phyloP scores from a whole-genome alignment of 2,113 vertebrate genomes.

The Cisticola juncidis region DNA sequence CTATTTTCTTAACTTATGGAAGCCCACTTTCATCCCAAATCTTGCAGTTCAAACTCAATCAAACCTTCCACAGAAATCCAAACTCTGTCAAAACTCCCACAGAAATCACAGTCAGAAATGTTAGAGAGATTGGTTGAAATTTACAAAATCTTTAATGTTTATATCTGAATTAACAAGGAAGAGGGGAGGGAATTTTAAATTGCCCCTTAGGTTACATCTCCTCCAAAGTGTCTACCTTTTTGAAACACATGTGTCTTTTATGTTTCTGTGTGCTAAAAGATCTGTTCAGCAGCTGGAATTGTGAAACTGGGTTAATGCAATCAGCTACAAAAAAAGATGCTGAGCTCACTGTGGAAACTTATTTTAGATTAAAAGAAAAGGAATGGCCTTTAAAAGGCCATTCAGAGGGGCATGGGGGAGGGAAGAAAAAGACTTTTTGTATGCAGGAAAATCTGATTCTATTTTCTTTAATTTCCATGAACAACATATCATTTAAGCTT shows the following conservation, averaged over 20 bases:
- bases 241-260: neutral
- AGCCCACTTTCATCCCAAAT: neutral
- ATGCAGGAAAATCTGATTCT: neutral
- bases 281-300: neutral
- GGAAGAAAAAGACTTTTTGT: neutral
- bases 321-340: neutral
- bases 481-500: neutral
- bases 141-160: neutral
- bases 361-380: neutral
- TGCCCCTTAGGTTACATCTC: neutral
- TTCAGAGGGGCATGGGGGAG: neutral
- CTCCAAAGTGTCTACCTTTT: neutral
- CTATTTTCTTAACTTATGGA: neutral
- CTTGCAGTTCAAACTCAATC: neutral
- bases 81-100: neutral
- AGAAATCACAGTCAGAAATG: neutral
- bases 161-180: neutral
- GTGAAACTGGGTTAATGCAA: neutral
- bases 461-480: slow-evolving; percentile 2
- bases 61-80: neutral
- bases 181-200: neutral
- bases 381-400: neutral
- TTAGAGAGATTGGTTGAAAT: neutral
- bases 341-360: neutral
- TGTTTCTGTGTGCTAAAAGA: neutral